These are phyloP conservation scores for Epinephelus coioides DNA, from an alignment of 2,797 vertebrate genomes.

Conservation along the genomic window DNA sequence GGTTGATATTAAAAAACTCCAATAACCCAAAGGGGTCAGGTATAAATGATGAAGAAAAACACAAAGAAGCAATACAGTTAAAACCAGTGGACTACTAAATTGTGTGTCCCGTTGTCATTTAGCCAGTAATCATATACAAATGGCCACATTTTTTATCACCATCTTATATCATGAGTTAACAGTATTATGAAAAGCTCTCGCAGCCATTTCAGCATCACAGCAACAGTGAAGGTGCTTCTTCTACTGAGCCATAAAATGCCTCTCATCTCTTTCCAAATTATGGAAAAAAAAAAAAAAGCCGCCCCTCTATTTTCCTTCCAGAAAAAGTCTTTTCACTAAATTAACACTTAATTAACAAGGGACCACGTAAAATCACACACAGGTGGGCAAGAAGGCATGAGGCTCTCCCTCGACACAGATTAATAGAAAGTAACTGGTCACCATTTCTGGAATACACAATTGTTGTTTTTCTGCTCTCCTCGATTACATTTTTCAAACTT, in stretches of 20 bases:
- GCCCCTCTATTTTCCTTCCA: constrained; percentile 40
- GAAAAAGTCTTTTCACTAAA: constrained; percentile 52
- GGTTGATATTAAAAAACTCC: constrained; percentile 58
- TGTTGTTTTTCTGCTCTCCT: constrained; percentile 1
- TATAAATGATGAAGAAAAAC: constrained; percentile 29
- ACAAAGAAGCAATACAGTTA: not conserved
- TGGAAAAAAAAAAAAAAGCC: constrained; percentile 9
- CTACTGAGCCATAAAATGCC: constrained; percentile 45
- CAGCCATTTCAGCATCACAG: constrained; percentile 35
- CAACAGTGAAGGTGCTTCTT: constrained; percentile 24
- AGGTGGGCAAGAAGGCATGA: not conserved
- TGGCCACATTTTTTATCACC: constrained; percentile 32
- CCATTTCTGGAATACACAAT: not conserved
- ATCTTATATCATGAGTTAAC: constrained; percentile 28
- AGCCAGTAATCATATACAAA: constrained; percentile 25
- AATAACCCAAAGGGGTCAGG: constrained; percentile 44
- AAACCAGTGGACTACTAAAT: constrained; percentile 14
- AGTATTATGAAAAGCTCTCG: constrained; percentile 16
- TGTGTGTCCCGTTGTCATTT: constrained; percentile 34
- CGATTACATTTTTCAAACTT: constrained; percentile 52
- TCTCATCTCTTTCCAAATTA: constrained; percentile 51
- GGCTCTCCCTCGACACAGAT: constrained; percentile 4
- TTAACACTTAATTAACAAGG: constrained; percentile 56
- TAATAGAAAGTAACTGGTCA: constrained; percentile 26
- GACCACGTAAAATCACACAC: constrained; percentile 32